These are phyloP conservation scores for Stomatorhinus ivindoensis DNA, from an alignment of 2,113 vertebrate species.

Conservation along the genomic window DNA sequence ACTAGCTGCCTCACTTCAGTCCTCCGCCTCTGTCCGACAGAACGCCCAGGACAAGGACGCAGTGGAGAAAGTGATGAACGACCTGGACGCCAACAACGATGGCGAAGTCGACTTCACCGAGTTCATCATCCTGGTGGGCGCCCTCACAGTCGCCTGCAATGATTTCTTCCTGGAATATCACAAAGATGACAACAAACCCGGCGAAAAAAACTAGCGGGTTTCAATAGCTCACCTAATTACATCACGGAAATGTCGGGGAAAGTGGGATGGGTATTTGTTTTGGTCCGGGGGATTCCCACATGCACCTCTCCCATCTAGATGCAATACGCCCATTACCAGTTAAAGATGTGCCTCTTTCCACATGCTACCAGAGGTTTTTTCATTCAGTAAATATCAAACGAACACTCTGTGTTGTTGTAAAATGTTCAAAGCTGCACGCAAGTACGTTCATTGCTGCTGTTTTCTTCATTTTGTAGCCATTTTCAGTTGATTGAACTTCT, in stretches of 20 bases:
- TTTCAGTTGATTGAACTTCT: conserved; percentile 32
- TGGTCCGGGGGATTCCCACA: not conserved
- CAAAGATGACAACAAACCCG: conserved; percentile 51
- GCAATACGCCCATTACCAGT: not conserved
- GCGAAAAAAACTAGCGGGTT: conserved; percentile 15
- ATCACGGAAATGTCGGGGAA: not conserved
- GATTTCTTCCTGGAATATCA: conserved; percentile 70
- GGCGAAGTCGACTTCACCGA: conserved; percentile 73
- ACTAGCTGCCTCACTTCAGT: not conserved
- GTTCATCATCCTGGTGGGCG: conserved; percentile 67
- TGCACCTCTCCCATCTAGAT: not conserved
- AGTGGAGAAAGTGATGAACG: conserved; percentile 68
- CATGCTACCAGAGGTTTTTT: not conserved
- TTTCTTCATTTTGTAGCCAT: conserved; percentile 46
- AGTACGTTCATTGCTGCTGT: conserved; percentile 36
- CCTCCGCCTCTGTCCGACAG: conserved; percentile 35
- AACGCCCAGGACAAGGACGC: conserved; percentile 66
- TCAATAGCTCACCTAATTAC: not conserved
- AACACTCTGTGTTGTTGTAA: not conserved
- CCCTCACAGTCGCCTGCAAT: conserved; percentile 69
- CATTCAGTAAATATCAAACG: not conserved
- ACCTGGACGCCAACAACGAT: conserved; percentile 67
- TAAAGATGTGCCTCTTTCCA: not conserved
- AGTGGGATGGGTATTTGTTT: not conserved
- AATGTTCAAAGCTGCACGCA: not conserved